phyloP scores from a whole-genome alignment of 92 coral and sea anemone genomes.

The Epizoanthus rinbou region DNA sequence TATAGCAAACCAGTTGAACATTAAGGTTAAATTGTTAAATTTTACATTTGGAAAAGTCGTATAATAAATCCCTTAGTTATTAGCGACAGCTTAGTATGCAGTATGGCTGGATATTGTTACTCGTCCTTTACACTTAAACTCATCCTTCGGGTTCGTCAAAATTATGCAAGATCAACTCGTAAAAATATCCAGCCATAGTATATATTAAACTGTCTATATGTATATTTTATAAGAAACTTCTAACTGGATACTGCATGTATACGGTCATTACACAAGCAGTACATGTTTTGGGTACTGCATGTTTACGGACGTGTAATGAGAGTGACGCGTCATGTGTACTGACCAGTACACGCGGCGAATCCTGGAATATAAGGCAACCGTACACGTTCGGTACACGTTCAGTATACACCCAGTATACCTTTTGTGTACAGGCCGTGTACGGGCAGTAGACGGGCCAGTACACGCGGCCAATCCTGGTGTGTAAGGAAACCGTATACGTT shows the following conservation, averaged over 20 bases:
- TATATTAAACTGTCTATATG: neutral
- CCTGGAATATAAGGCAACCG: conserved; percentile 9
- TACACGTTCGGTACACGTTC: conserved; percentile 11
- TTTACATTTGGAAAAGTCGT: conserved; percentile 1
- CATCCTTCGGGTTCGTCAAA: conserved; percentile 4
- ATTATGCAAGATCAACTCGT: neutral
- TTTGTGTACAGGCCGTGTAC: no score
- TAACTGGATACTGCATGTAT: conserved; percentile 8
- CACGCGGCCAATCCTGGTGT: no score
- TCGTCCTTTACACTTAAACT: conserved; percentile 5
- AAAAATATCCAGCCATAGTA: no score
- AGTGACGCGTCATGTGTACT: conserved; percentile 4
- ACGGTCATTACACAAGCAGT: conserved; percentile 10
- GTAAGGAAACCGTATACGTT: no score
- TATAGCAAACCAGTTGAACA: no score
- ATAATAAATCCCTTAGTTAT: conserved; percentile 1
- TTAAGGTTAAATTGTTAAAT: no score
- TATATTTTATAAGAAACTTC: conserved; percentile 2
- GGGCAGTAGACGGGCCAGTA: no score
- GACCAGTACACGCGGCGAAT: conserved; percentile 14
- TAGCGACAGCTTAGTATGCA: conserved; percentile 6
- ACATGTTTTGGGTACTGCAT: conserved; percentile 6
- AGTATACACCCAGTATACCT: no score
- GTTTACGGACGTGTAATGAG: conserved; percentile 10
- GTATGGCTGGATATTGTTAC: no score